phyloP scores from a whole-genome alignment of 2,797 vertebrate species.

The Sebastiscus albofasciatus region DNA sequence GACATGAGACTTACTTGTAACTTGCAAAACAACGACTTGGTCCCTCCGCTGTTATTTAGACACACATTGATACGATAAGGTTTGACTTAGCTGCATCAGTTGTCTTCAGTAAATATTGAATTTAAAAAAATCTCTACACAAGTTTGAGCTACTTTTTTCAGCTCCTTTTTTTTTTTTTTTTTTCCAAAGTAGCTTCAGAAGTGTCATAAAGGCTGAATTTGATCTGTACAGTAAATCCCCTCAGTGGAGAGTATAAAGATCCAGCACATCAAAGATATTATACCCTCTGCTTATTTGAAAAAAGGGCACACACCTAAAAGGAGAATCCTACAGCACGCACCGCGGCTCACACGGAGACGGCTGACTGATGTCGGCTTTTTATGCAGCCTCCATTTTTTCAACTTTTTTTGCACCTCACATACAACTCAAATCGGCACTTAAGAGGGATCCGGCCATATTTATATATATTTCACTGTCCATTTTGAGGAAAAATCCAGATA shows the following conservation, averaged over 20 bases:
- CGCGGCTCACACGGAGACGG: neutral
- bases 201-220: conserved; percentile 39
- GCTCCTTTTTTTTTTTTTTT: neutral
- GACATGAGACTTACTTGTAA: neutral
- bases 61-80: neutral
- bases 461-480: neutral
- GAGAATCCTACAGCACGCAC: conserved; percentile 8
- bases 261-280: conserved; percentile 52
- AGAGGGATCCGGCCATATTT: neutral
- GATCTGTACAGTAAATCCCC: conserved; percentile 55
- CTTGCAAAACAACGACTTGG: neutral
- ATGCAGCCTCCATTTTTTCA: neutral
- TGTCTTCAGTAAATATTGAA: neutral
- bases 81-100: neutral
- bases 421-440: neutral
- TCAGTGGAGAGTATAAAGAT: conserved; percentile 49
- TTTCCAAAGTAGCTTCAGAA: conserved; percentile 10
- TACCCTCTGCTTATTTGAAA: conserved; percentile 36
- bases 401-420: neutral
- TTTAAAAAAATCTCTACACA: neutral
- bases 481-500: neutral
- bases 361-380: conserved; percentile 21
- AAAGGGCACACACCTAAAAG: conserved; percentile 31
- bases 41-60: neutral
- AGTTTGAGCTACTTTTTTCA: neutral